A percentile compares a stretch with the other conserved stretches of the same genome.
phyloP scores from a whole-genome alignment of 2,113 vertebrate genomes.

The Podocnemis expansa region DNA sequence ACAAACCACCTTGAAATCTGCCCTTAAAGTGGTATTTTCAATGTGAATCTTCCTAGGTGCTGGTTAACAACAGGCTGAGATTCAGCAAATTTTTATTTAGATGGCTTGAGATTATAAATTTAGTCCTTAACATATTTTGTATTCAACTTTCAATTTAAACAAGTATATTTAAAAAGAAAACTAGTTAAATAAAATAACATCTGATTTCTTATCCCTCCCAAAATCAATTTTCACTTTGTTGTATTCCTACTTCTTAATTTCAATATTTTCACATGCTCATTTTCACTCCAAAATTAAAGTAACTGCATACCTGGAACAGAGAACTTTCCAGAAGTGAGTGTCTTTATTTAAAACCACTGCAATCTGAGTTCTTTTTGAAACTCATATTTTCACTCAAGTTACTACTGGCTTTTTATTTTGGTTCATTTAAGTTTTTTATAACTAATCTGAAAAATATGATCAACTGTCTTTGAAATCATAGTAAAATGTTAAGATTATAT shows the following conservation, averaged over 20 bases:
- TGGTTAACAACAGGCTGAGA: too few species aligned
- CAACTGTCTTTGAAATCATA: background rate
- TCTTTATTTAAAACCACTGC: background rate
- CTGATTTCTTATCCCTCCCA: background rate
- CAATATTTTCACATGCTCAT: background rate
- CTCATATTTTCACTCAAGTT: too few species aligned
- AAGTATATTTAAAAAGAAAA: background rate
- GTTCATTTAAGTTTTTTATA: background rate
- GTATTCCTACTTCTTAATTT: background rate
- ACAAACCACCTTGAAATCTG: too few species aligned
- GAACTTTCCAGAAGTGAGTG: background rate
- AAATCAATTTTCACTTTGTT: background rate
- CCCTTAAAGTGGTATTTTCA: too few species aligned
- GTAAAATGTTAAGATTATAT: background rate
- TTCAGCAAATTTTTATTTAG: background rate
- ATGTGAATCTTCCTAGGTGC: too few species aligned
- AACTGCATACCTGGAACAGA: background rate
- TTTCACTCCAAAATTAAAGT: background rate
- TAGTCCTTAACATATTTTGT: background rate
- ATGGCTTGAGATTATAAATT: background rate
- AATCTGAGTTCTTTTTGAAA: background rate
- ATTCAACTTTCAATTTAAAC: background rate
- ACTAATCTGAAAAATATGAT: background rate
- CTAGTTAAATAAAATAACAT: background rate
- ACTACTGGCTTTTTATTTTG: background rate